phyloP scores from a whole-genome alignment of 2,888 invertebrate species.

The Lithophane leautieri region DNA sequence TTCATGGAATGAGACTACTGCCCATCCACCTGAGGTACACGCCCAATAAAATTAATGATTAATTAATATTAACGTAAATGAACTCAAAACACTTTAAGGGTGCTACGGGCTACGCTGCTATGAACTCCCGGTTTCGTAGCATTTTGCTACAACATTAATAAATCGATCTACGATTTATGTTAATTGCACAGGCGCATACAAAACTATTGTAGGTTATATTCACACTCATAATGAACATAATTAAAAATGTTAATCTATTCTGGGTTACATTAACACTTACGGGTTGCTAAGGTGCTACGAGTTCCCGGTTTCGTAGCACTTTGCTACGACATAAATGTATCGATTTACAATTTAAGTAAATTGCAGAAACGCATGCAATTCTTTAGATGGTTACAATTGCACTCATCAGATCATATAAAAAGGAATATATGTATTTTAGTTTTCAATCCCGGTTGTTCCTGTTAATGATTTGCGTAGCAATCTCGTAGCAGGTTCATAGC shows the following conservation, averaged over 20 bases:
- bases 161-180: not conserved
- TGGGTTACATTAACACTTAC: not conserved
- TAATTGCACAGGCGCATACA: not conserved
- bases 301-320: conserved; percentile 11
- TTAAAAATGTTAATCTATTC: not conserved
- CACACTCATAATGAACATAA: not conserved
- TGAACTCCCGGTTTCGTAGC: conserved; percentile 32
- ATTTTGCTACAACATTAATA: conserved; percentile 26
- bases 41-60: not conserved
- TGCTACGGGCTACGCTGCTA: conserved; percentile 36
- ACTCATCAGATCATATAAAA: not conserved
- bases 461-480: not conserved
- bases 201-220: not conserved
- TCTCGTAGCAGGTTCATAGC: not conserved
- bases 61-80: not conserved
- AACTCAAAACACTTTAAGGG: not conserved
- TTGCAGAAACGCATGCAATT: not conserved
- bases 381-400: not conserved
- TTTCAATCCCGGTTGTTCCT: not conserved
- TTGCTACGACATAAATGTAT: conserved; percentile 9
- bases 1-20: not conserved
- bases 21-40: not conserved
- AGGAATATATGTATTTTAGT: not conserved
- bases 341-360: not conserved
- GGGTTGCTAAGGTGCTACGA: conserved; percentile 22